Evolutionary conservation across 2,113 vertebrate genomes (phyloP), one percentile per base, ranked within the genome.

Genomic region (Chlorocebus sabaeus): DNA sequence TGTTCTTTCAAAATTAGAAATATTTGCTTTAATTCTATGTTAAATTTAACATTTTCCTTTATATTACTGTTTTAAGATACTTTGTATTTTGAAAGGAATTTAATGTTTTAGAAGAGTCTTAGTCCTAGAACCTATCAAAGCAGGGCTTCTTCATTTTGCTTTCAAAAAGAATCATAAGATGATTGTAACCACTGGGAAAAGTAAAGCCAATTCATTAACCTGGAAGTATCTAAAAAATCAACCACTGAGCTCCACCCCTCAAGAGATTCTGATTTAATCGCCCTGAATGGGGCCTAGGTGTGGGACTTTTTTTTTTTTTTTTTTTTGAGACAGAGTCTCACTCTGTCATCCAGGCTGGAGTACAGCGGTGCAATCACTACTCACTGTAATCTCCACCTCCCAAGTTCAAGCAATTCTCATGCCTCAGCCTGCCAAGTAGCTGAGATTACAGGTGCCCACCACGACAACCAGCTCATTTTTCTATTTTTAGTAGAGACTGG

Each of bases 1-100:
- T 70, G 45, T 35, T 67, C 59, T 86, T 52, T 90, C 96, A 87
- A 92, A 95, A 90, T 20, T n/a, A 81, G 13, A 92, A 79, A 40
- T 40, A 78, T 40, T 80, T 93, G 59, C n/a, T 86, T 96, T 81
- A 57, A 40, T 64, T 93, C 85, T 83, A 61, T 70, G 35, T 89
- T 79, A 83, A 75, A 76, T 30, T 82, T 93, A 83, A 75, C 9
- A 64, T 13, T 20, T 95, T 79, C 59, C 59, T 93, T 92, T 87
- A 25, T 40, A 55, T 55, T 86, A 45, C 17, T 30, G 8, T 52
- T 88, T 81, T 25, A 79, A 95, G 68, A 64, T 50, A 50, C 91
- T 90, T 38, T 40, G 35, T 73, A 96, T 79, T 89, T 70, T 45
- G 55, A 96, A 79, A 75, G 17, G 18, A 73, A 92, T 45, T 68